Evolutionary conservation across 1,140 invertebrate genomes (phyloP), one percentile per base, ranked within the genome.

Genomic region (Lepidostoma basale): DNA sequence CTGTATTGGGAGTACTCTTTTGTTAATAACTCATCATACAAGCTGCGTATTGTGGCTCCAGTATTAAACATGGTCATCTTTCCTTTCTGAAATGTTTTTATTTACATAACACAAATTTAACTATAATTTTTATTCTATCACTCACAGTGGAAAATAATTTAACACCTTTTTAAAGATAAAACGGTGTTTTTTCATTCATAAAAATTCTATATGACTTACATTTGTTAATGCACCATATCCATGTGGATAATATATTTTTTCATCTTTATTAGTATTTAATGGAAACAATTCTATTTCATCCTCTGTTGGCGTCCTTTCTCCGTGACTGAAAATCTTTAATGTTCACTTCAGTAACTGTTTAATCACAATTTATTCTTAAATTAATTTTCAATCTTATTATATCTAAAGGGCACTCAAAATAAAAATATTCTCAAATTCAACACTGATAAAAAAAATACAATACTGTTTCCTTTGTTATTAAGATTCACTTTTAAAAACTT

Each of bases 161-260:
- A n/a, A n/a, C n/a, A n/a, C n/a, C n/a, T n/a, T n/a, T n/a, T n/a
- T n/a, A n/a, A n/a, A n/a, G n/a, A n/a, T n/a, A n/a, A n/a, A n/a
- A n/a, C n/a, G n/a, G n/a, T n/a, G n/a, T n/a, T n/a, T n/a, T n/a
- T n/a, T n/a, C n/a, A n/a, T n/a, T n/a, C n/a, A n/a, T n/a, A n/a
- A n/a, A n/a, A n/a, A n/a, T n/a, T n/a, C n/a, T 36, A 12, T 18
- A 14, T 45, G 18, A 66, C 44, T 60, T 59, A 85, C 85, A 67
- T 85, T 86, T 39, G 83, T 86, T 72, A 86, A 74, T 33, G 83
- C 82, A 14, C 79, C 82, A 33, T 81, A 76, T 28, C 82, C 81
- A 73, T 82, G 82, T 22, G 84, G 84, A 45, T 79, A 73, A 60
- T 82, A 79, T 3, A 65, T 47, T n/a, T n/a, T n/a, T 22, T 84